A percentile compares a stretch with the other conserved stretches of the same genome.
These are phyloP conservation scores for Cheirogaleus major DNA, from an alignment of 2,797 vertebrate species.

Conservation along the genomic window DNA sequence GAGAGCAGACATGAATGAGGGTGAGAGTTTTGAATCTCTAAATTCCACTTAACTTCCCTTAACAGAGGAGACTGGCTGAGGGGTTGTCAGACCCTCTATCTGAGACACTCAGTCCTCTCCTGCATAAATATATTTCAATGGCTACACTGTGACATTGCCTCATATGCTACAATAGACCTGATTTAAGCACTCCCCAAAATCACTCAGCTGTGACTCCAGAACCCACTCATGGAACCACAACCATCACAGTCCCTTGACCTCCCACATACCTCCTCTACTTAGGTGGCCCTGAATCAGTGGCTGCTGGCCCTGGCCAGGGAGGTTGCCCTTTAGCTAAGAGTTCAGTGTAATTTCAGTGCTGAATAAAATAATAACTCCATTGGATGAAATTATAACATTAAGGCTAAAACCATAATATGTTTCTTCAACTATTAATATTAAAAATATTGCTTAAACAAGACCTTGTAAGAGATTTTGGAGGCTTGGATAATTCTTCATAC, in stretches of 20 bases:
- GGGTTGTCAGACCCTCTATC: background rate
- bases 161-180: background rate
- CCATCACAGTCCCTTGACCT: background rate
- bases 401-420: background rate
- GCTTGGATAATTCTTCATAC: constrained; percentile 75
- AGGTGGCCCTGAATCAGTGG: background rate
- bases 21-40: background rate
- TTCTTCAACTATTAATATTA: constrained; percentile 51
- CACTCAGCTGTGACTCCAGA: background rate
- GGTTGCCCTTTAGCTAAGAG: background rate
- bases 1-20: background rate
- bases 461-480: constrained; percentile 75
- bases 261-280: background rate
- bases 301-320: background rate
- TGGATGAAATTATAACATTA: constrained; percentile 22
- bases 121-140: background rate
- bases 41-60: background rate
- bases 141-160: background rate
- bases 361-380: background rate
- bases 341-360: background rate
- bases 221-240: background rate
- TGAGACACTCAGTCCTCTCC: background rate
- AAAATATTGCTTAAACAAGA: constrained; percentile 57
- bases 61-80: background rate
- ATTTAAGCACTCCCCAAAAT: background rate